Evolutionary conservation across 64 coral and sea anemone genomes (phyloP).

Genomic region (Dendrophyllia cribrosa): DNA sequence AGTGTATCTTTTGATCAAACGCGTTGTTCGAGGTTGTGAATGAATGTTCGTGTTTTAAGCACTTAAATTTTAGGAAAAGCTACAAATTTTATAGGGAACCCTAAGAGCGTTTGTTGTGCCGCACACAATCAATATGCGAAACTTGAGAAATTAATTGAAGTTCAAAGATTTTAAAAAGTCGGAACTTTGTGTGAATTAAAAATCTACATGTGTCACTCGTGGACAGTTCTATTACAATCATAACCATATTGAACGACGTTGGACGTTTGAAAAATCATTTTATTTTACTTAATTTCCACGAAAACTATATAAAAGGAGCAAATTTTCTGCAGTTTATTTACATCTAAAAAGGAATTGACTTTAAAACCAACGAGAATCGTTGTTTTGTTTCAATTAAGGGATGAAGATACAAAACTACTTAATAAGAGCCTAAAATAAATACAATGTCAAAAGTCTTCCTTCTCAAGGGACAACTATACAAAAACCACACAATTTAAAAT

Average conservation of each 20-base stretch:
- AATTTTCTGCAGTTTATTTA: background rate
- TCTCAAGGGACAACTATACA: background rate
- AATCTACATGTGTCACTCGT: background rate
- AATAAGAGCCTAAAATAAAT: background rate
- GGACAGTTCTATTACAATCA: background rate
- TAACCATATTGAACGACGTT: background rate
- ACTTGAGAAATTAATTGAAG: slow-evolving; percentile 2
- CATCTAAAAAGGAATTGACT: background rate
- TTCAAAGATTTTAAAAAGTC: slow-evolving; percentile 28
- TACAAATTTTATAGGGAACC: no score
- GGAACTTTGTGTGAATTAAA: background rate
- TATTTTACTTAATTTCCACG: background rate
- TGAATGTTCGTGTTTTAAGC: no score
- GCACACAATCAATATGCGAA: background rate
- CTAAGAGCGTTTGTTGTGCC: background rate
- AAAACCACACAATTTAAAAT: background rate
- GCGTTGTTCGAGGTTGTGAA: no score
- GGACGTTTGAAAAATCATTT: background rate
- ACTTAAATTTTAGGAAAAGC: no score
- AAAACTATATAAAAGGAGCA: background rate
- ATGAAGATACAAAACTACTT: background rate
- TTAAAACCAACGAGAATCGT: background rate
- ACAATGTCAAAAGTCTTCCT: background rate
- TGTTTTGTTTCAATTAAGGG: background rate
- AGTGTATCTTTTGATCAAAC: no score